A percentile compares a stretch with the other conserved stretches of the same genome.
These are phyloP conservation scores for Masticophis lateralis DNA, from an alignment of 2,797 vertebrate genomes.

Conservation along the genomic window DNA sequence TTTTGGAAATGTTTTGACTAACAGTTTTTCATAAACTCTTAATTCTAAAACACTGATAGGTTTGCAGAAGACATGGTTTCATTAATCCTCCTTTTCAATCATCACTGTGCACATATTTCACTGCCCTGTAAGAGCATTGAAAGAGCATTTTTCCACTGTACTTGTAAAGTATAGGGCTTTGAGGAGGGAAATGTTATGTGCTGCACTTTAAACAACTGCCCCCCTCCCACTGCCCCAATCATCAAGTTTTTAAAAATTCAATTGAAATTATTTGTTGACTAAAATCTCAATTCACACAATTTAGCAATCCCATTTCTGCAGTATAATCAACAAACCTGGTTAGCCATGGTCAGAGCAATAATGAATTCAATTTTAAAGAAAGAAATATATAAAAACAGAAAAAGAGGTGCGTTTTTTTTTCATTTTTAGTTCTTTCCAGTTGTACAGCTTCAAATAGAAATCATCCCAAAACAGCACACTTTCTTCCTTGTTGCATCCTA, in stretches of 20 bases:
- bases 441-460: constrained; percentile 69
- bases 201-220: not conserved
- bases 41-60: not conserved
- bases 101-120: not conserved
- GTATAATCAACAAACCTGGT: not conserved
- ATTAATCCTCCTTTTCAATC: constrained; percentile 8
- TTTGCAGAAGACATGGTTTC: not conserved
- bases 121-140: not conserved
- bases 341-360: constrained; percentile 48
- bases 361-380: constrained; percentile 31
- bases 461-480: constrained; percentile 76
- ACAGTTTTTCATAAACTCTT: constrained; percentile 14
- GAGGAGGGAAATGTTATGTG: not conserved
- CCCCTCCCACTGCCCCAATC: not conserved
- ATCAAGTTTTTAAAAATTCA: not conserved
- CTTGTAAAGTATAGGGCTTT: not conserved
- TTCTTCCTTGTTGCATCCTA: constrained; percentile 79
- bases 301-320: constrained; percentile 16
- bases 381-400: constrained; percentile 55
- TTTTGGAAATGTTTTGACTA: not conserved
- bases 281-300: not conserved
- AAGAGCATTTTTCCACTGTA: constrained; percentile 11
- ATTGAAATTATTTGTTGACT: constrained; percentile 20
- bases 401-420: not conserved
- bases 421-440: constrained; percentile 64